Conservation (phyloP, 2,888 invertebrate species). For the Clostera curtula region DNA sequence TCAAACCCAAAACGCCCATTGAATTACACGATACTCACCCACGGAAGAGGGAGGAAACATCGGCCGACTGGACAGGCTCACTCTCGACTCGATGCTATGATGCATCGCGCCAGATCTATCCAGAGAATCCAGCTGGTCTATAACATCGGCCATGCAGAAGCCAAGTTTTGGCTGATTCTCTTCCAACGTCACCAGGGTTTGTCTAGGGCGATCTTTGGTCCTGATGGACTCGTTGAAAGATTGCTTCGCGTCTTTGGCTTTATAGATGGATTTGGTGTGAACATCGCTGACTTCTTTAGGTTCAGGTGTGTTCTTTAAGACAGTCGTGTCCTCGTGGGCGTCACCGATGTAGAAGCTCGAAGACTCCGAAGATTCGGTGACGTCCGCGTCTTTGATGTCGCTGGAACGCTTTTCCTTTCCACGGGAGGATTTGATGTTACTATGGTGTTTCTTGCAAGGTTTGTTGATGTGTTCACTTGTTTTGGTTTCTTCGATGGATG, state of each 20-base stretch:
- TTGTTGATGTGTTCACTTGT: conserved; percentile 27
- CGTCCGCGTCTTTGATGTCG: conserved; percentile 53
- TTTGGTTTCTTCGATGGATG: conserved; percentile 30
- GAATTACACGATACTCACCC: conserved; percentile 32
- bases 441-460: conserved; percentile 57
- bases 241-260: conserved; percentile 54
- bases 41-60: conserved; percentile 51
- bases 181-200: conserved; percentile 32
- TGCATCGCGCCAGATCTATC: conserved; percentile 58
- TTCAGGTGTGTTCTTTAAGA: conserved; percentile 13
- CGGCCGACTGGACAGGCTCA: conserved; percentile 31
- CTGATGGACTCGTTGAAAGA: conserved; percentile 52
- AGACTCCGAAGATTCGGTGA: conserved; percentile 40
- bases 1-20: too few relatives aligned
- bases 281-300: conserved; percentile 9
- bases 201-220: conserved; percentile 37
- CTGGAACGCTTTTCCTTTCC: conserved; percentile 37
- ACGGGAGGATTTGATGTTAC: conserved; percentile 54
- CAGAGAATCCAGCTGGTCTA: conserved; percentile 31
- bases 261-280: conserved; percentile 22
- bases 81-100: conserved; percentile 44
- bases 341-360: conserved; percentile 55
- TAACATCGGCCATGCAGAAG: conserved; percentile 34
- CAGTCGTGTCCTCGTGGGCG: conserved; percentile 15
- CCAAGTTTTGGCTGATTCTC: conserved; percentile 35